These are phyloP conservation scores for Bufo bufo DNA, from an alignment of 2,113 vertebrate species.

Conservation along the genomic window DNA sequence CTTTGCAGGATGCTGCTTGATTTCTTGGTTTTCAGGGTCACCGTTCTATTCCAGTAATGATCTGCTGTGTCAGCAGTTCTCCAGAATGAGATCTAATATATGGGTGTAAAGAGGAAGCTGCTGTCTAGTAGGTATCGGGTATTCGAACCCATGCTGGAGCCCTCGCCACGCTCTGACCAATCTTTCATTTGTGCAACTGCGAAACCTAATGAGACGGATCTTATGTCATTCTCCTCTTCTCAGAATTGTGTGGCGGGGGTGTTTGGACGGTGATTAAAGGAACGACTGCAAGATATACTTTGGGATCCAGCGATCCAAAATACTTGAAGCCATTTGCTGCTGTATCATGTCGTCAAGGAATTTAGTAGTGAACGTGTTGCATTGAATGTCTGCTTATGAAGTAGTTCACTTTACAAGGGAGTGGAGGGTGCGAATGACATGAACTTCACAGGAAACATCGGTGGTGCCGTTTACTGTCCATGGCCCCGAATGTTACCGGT, in stretches of 20 bases:
- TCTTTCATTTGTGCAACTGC: conserved; percentile 54
- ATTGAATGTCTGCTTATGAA: background rate
- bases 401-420: background rate
- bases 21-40: background rate
- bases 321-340: conserved; percentile 16
- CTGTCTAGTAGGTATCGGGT: conserved; percentile 1
- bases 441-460: background rate
- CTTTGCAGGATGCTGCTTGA: background rate
- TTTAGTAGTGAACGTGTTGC: background rate
- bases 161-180: conserved; percentile 31
- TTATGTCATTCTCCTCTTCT: conserved; percentile 16
- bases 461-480: background rate
- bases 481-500: background rate
- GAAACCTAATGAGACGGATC: conserved; percentile 50
- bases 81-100: background rate
- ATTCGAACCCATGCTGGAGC: background rate
- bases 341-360: background rate
- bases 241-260: background rate
- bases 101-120: conserved; percentile 10
- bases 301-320: conserved; percentile 11
- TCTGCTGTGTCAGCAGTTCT: background rate
- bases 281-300: background rate
- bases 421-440: background rate
- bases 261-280: conserved; percentile 40
- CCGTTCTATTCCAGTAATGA: background rate